These are phyloP conservation scores for Danaus plexippus DNA, from an alignment of 1,140 invertebrate genomes.

Conservation along the genomic window DNA sequence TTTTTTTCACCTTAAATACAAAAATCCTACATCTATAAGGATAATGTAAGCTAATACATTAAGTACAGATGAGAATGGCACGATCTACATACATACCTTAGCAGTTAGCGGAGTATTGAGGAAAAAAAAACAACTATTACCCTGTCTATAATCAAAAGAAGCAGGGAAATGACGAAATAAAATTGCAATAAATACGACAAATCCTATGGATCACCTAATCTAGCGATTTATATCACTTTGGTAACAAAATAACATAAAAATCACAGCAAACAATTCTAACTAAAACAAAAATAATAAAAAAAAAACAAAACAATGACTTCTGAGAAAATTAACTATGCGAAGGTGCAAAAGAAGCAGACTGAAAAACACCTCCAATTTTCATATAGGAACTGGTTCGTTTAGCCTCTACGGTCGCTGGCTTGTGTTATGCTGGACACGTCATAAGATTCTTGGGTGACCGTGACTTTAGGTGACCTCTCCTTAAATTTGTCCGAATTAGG, in stretches of 20 bases:
- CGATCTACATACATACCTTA: too few relatives aligned
- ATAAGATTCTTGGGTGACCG: conserved; percentile 37
- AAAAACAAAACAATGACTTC: conserved; percentile 14
- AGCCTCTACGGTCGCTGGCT: conserved; percentile 26
- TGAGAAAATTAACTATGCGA: conserved; percentile 1
- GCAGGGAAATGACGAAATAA: too few relatives aligned
- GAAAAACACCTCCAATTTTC: conserved; percentile 17
- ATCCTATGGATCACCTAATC: conserved; percentile 23
- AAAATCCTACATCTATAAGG: too few relatives aligned
- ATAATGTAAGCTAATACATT: too few relatives aligned
- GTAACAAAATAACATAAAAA: conserved; percentile 28
- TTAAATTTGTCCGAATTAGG: conserved; percentile 42
- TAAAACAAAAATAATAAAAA: conserved; percentile 28
- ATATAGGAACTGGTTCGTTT: conserved; percentile 48
- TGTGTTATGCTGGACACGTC: conserved; percentile 21
- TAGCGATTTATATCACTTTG: conserved; percentile 28
- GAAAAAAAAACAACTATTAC: too few relatives aligned
- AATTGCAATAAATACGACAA: neutral
- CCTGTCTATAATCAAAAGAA: too few relatives aligned
- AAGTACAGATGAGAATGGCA: too few relatives aligned
- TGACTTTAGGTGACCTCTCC: conserved; percentile 43
- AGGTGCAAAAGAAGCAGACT: neutral
- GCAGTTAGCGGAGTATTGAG: too few relatives aligned
- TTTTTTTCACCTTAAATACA: too few relatives aligned
- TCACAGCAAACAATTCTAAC: conserved; percentile 36